Evolutionary conservation across 2,888 invertebrate genomes (phyloP), one percentile per base, ranked within the genome.

Genomic region (Blomia tropicalis): DNA sequence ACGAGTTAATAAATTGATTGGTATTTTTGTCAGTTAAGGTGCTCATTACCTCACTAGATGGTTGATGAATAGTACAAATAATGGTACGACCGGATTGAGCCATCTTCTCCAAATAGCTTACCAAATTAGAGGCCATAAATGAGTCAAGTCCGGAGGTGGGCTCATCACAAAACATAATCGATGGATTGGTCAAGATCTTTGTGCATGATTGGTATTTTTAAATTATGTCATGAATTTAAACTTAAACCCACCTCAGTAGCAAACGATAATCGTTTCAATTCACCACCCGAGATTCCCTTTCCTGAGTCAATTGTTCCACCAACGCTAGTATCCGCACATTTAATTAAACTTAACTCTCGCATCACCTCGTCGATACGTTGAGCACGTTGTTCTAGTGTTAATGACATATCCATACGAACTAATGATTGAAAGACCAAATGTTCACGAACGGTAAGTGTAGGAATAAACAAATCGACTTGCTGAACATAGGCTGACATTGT

Each of bases 131-230:
- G 0, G 96, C 95, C 90, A 93, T 95, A 71, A 87, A 93, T 0
- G 93, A 91, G 74, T 96, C 96, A 63, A 96, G 77, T 1, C 95
- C 92, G 0, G 92, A 92, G 0, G 95, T 96, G 0, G 95, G 95
- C 71, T 96, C 96, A 71, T 96, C 96, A 73, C 93, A 95, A 73
- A 96, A 90, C 80, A 96, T 82, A 51, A 96, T 77, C 0, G 89
- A 84, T 0, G 96, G 96, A 76, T 96, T 88, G 0, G 92, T 93
- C 51, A 95, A 77, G 2, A 92, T 84, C 83, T 86, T 72, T 22
- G 59, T 53, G 44, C 31, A 59, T n/a, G n/a, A n/a, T n/a, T n/a
- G n/a, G n/a, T n/a, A n/a, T n/a, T n/a, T n/a, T n/a, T n/a, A 47
- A 47, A 22, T 14, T 60, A 1, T 29, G 23, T 47, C 47, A 54